Conservation (phyloP, 1,140 invertebrate genomes). For the Bombus breviceps region DNA sequence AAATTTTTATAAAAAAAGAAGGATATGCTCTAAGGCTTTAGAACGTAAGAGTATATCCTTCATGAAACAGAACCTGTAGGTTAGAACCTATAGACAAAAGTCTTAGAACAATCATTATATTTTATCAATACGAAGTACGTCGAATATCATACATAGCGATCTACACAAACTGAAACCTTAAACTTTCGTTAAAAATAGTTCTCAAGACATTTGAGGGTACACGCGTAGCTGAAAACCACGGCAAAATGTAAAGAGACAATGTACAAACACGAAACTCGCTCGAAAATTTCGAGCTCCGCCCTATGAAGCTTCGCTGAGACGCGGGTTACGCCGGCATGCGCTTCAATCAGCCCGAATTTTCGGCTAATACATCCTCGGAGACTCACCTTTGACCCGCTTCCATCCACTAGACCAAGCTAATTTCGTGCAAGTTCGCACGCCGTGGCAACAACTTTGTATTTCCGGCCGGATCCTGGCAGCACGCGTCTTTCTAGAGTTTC, state of each 20-base stretch:
- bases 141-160: neutral
- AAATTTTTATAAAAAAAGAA: too few relatives aligned
- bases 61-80: rapidly evolving
- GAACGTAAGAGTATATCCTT: too few relatives aligned
- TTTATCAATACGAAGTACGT: neutral
- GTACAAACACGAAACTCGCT: neutral
- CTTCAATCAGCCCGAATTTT: slow-evolving; percentile 44
- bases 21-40: too few relatives aligned
- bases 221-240: neutral
- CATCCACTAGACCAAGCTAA: slow-evolving; percentile 24
- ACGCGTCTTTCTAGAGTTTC: slow-evolving; percentile 5
- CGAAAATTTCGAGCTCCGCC: slow-evolving; percentile 11
- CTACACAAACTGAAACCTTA: too few relatives aligned
- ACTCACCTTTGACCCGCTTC: slow-evolving; percentile 44
- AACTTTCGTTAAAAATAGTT: neutral
- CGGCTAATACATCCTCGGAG: slow-evolving; percentile 45
- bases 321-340: slow-evolving; percentile 1
- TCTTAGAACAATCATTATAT: neutral
- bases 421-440: slow-evolving; percentile 18
- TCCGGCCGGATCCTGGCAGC: neutral
- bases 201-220: neutral
- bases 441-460: slow-evolving; percentile 24
- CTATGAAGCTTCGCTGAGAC: neutral
- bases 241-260: neutral
- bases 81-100: too few relatives aligned